Evolutionary conservation across 2,797 vertebrate species (phyloP), one percentile per base, ranked within the genome.

Genomic region (Smutsia temminckii): DNA sequence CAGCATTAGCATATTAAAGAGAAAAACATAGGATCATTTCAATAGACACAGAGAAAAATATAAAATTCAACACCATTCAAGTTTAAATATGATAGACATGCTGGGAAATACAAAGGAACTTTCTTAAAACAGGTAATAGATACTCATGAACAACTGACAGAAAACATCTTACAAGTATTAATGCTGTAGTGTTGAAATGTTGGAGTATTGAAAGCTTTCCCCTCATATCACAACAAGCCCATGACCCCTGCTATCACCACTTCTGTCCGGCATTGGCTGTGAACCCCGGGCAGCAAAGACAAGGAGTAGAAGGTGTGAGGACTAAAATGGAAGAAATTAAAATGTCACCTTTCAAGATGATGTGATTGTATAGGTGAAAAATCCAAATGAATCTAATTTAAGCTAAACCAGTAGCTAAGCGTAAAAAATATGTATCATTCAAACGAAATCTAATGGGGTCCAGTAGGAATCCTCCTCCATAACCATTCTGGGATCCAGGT

Each of bases 181-280:
- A 49, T 21, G 23, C 68, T 46, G 40, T 40, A 40, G 6, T 40
- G 4, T 57, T 29, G 32, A 57, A 69, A 83, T 10, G 8, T 9
- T 46, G 42, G 10, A 46, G 42, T 9, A 46, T 46, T 53, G 68
- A 77, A 37, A 32, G 40, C 18, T 63, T 72, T 57, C 13, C 37
- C 49, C 42, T 64, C 25, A 6, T 11, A 4, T 32, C 29, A 20
- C 27, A 16, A 18, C 20, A 4, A 12, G 59, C 8, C 64, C 32
- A 13, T 7, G 4, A 16, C 6, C 3, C 37, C 92, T 49, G 51
- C 57, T 13, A 2, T 59, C 18, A 6, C 23, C 12, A 14, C 64
- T 23, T 37, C 46, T 32, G 2, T 5, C 8, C 40, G 3, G 4
- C 3, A 1, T 3, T 5, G 11, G 32, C 5, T 0, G 8, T 10